A percentile compares a stretch with the other conserved stretches of the same genome.
These are phyloP conservation scores for Salminus brasiliensis DNA, from an alignment of 2,113 vertebrate genomes.

Conservation along the genomic window DNA sequence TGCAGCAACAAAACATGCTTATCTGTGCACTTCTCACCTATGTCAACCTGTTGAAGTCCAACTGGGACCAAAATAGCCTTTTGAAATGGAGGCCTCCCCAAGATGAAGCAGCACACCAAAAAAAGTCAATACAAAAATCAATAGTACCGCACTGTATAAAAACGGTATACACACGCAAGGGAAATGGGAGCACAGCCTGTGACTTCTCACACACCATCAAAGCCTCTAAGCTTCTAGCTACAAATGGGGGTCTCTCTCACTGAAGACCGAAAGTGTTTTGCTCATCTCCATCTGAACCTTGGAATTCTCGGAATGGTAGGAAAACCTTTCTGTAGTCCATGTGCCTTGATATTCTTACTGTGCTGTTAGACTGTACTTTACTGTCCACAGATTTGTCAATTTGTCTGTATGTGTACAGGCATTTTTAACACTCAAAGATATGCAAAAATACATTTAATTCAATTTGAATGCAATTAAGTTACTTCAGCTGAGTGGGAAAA, in stretches of 20 bases:
- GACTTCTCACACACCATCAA: conserved; percentile 5
- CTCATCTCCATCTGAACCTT: neutral
- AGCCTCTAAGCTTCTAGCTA: neutral
- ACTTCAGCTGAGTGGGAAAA: neutral
- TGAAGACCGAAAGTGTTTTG: neutral
- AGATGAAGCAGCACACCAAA: neutral
- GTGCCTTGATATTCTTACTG: neutral
- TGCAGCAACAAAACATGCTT: neutral
- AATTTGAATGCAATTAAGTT: neutral
- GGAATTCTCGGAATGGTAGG: neutral
- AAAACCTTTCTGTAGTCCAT: neutral
- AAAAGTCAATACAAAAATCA: neutral
- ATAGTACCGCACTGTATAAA: neutral
- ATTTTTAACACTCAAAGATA: neutral
- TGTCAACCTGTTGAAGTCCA: neutral
- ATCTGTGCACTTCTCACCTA: neutral
- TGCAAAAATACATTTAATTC: neutral
- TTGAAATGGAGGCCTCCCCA: neutral
- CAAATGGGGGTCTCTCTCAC: neutral
- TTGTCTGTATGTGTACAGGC: too few species aligned
- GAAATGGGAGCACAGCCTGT: neutral
- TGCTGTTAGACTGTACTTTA: neutral
- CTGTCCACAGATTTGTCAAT: neutral
- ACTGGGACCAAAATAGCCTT: neutral
- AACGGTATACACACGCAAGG: neutral